Base-by-base conservation (phyloP, 1,140 invertebrate genomes). In the Pseudomyrmex cubaensis region DNA sequence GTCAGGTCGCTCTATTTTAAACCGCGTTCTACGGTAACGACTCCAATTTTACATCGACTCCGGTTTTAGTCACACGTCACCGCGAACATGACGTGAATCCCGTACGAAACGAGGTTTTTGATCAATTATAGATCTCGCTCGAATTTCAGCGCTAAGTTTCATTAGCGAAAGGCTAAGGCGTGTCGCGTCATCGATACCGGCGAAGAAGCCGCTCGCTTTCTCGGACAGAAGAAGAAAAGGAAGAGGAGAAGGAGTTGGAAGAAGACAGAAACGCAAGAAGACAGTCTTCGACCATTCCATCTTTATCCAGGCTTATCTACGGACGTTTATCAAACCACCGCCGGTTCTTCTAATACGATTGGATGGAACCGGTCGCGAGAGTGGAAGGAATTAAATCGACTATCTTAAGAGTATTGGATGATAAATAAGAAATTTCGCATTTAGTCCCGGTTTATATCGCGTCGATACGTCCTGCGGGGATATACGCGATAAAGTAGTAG, bases 321-420 rank as follows among this genome's bases (percentile, higher is more conserved):
- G 44, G 15, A 35, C 64, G 52, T 69, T 77, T 80, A 69, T 70
- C 64, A 80, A 57, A 35, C 35, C 35, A 7, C 66, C 44, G 52
- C 44, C 7, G 44, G 12, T 44, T 35, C 48, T 80, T 46, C 73
- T 85, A 88, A 88, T 88, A 83, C 87, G 78, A 89, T 89, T 88
- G 87, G 75, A 89, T 82, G n/a, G 54, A n/a, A 56, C 10, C 50
- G 66, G 13, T 70, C 56, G 77, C 46, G 64, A n/a, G 35, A 17
- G 13, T 61, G 1, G 63, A 69, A 44, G 64, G 64, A 15, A 17
- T 72, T 22, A 12, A 54, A 22, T 22, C 10, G 48, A 44, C 8
- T 13, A 48, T 8, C 17, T 22, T 93, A 92, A 93, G 91, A 92
- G 92, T 88, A 92, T 93, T 93, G 89, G 90, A 88, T 90, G 90